Base-by-base conservation (phyloP, 1,140 invertebrate genomes). In the Saccostrea glomerata region DNA sequence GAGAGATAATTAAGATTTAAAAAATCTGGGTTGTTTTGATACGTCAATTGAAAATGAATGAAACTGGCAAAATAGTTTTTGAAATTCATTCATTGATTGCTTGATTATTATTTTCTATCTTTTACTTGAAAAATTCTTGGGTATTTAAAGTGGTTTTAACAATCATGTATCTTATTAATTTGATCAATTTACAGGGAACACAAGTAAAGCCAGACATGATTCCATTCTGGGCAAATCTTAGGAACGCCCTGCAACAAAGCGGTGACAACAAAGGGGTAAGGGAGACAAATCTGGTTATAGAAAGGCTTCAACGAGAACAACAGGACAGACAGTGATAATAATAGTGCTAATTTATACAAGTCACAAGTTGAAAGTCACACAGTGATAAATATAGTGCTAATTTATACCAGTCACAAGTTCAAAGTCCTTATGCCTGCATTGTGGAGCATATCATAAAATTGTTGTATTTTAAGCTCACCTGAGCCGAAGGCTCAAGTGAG, bases 181-280 rank as follows among this genome's bases (percentile, higher is more conserved):
- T 36, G 30, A n/a, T 87, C 56, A 47, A 12, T 90, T 89, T 23
- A 15, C 87, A 93, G 92, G 92, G 92, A 25, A 90, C 89, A 60
- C 88, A 90, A 86, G 70, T 93, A 56, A 86, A 90, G 30, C 92
- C 92, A 66, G 88, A 90, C 23, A 60, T 90, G 77, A 23, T 89
- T 7, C 89, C 90, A 30, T 93, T 93, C 82, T 93, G 90, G 90
- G 85, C 83, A n/a, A 89, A 91, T 88, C 77, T 92, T 47, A 90
- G 88, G 63, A 23, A 66, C 30, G 90, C 90, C 3, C 92, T 92
- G 77, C 55, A 90, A n/a, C 63, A 73, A 40, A 58, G 88, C 0
- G 92, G 91, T 20, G 91, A 93, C 82, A 47, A n/a, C 9, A 82
- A 91, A 86, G 92, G 89, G 11, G 91, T 91, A 55, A 73, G 15